phyloP scores from a whole-genome alignment of 2,888 invertebrate genomes.

The Zygothrica quintamaculata region DNA sequence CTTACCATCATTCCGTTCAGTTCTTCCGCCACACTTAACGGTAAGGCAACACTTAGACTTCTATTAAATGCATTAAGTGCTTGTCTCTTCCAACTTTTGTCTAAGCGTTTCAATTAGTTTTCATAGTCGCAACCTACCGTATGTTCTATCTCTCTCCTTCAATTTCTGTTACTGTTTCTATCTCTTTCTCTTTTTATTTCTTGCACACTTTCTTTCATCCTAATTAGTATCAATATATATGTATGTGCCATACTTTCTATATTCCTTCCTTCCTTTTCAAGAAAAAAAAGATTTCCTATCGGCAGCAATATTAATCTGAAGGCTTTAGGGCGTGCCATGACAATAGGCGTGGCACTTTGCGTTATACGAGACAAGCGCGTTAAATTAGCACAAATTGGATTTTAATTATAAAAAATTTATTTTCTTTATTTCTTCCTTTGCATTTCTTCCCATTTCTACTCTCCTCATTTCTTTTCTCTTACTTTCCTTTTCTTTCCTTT shows the following conservation, averaged over 20 bases:
- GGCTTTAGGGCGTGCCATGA: background rate
- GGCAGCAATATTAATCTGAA: slow-evolving; percentile 31
- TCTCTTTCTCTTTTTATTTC: slow-evolving; percentile 5
- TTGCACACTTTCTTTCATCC: slow-evolving; percentile 18
- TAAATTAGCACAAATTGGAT: slow-evolving; percentile 65
- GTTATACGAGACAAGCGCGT: slow-evolving; percentile 54
- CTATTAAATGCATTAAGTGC: slow-evolving; percentile 80
- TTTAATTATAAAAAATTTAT: slow-evolving; percentile 58
- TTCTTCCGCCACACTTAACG: slow-evolving; percentile 37
- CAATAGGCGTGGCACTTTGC: slow-evolving; percentile 22
- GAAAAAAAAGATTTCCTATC: slow-evolving; percentile 26
- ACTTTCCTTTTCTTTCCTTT: too few relatives aligned
- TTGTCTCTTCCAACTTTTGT: slow-evolving; percentile 76
- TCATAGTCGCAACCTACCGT: slow-evolving; percentile 57
- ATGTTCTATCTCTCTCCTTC: slow-evolving; percentile 9
- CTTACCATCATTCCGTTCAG: background rate
- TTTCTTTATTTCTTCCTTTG: background rate
- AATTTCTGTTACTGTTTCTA: background rate
- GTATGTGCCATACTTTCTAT: background rate
- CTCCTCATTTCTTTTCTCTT: too few relatives aligned
- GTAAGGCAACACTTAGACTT: slow-evolving; percentile 58
- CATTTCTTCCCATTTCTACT: too few relatives aligned
- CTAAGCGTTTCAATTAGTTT: slow-evolving; percentile 82
- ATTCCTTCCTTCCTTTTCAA: background rate
- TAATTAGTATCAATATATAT: slow-evolving; percentile 51